Percentiles rank a stretch among this genome's conserved stretches.
Conservation (phyloP, 2,888 invertebrate species). For the Pyrgus malvae region DNA sequence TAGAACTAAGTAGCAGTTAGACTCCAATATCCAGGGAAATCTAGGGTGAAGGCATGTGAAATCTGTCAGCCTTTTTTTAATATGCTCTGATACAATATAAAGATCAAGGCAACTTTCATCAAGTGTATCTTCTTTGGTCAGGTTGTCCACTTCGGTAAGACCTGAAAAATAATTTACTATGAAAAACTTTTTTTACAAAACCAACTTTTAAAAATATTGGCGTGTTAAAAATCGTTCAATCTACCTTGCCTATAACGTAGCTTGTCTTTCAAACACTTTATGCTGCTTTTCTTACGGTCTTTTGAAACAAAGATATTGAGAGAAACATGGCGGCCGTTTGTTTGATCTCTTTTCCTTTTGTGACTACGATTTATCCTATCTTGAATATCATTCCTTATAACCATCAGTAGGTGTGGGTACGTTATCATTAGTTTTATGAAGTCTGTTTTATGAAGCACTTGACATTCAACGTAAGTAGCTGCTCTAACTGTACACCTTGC, state of each 20-base stretch:
- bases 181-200: too few species aligned
- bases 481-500: conserved; percentile 78
- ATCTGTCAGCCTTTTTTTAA: conserved; percentile 58
- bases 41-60: conserved; percentile 63
- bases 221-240: background rate
- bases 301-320: conserved; percentile 73
- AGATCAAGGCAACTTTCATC: conserved; percentile 69
- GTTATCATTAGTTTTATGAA: conserved; percentile 73
- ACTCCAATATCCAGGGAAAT: conserved; percentile 76
- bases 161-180: conserved; percentile 41
- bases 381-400: conserved; percentile 57
- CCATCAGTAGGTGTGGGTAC: conserved; percentile 65
- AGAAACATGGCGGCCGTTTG: conserved; percentile 43
- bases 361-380: conserved; percentile 54
- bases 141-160: conserved; percentile 50
- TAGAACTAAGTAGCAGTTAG: conserved; percentile 64
- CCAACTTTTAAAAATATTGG: too few species aligned
- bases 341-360: conserved; percentile 47
- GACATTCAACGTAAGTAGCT: conserved; percentile 77
- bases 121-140: conserved; percentile 57
- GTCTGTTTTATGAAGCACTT: conserved; percentile 73
- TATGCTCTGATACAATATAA: conserved; percentile 70
- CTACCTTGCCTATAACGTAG: conserved; percentile 68
- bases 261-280: conserved; percentile 74
- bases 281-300: conserved; percentile 69